Evolutionary conservation across 1,140 invertebrate genomes (phyloP), one percentile per base, ranked within the genome.

Genomic region (Diorhabda carinulata): DNA sequence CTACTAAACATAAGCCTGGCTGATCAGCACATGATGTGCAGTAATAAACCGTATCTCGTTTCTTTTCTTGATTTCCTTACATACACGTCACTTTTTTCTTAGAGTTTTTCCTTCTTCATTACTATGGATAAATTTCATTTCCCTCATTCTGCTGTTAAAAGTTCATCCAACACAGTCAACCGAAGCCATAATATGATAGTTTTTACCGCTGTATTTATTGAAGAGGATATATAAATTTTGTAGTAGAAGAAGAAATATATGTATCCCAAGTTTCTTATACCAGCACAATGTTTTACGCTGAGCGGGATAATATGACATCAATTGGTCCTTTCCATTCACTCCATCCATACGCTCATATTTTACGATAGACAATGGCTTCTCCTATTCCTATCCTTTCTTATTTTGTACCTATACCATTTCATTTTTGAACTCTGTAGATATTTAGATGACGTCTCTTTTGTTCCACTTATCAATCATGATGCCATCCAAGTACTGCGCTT

Each of bases 241-340:
- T n/a, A 58, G 43, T 25, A 69, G 56, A 41, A 58, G 5, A n/a
- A 67, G 58, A 8, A 70, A 45, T 7, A 73, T 65, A 67, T 70
- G 71, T 61, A 64, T 60, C 6, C 59, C 64, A 7, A 72, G 10
- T 68, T 72, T 72, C 44, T 65, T 66, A 59, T 65, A 61, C 67
- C 71, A 72, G 9, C 71, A 2, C 5, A 72, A 40, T n/a, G 71
- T 72, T 56, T 63, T 72, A 41, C 68, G 43, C 25, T 66, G 42
- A 63, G 63, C 62, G 8, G 67, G 67, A 45, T 72, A 67, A 47
- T 72, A 72, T 6, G 47, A n/a, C 52, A 72, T 7, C 64, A 72
- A 66, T 59, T 72, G 64, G 57, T 72, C 71, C 56, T 69, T 52
- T 43, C 52, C 44, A 61, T 72, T 61, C 3, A 72, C 56, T 47